Percentiles rank a stretch among this genome's conserved stretches.
Conservation (phyloP, 2,888 invertebrate genomes). For the Adineta ricciae region DNA sequence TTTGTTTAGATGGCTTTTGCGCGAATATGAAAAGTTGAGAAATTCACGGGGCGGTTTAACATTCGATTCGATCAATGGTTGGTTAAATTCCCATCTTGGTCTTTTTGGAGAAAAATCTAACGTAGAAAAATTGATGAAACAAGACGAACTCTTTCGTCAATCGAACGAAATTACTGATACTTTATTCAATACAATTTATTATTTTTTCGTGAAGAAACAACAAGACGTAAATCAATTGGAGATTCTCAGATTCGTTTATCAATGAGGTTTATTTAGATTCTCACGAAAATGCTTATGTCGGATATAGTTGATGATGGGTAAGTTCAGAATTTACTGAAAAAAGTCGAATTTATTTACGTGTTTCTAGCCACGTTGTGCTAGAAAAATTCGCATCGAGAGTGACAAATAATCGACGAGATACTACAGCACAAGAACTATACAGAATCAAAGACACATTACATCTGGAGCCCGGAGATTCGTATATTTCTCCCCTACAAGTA, state of each 20-base stretch:
- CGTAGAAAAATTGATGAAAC: neutral
- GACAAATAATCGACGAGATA: neutral
- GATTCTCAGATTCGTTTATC: too few species aligned
- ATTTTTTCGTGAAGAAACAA: neutral
- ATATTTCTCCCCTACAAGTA: neutral
- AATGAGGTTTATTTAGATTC: neutral
- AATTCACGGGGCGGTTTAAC: neutral
- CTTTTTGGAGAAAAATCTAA: neutral
- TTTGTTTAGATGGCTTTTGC: neutral
- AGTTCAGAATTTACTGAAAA: neutral
- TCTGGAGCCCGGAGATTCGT: neutral
- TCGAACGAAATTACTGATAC: neutral
- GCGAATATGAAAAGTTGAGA: neutral
- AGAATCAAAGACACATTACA: neutral
- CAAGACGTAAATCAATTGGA: neutral
- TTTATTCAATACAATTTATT: neutral
- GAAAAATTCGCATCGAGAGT: neutral
- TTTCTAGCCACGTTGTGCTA: neutral
- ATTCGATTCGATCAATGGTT: neutral
- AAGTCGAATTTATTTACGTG: neutral
- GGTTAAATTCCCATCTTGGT: constrained; percentile 14
- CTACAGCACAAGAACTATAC: neutral
- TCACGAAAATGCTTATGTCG: neutral
- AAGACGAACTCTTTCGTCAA: neutral
- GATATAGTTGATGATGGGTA: neutral